Evolutionary conservation across 92 coral and sea anemone genomes (phyloP), one percentile per base, ranked within the genome.

Genomic region (Plumapathes pennacea): DNA sequence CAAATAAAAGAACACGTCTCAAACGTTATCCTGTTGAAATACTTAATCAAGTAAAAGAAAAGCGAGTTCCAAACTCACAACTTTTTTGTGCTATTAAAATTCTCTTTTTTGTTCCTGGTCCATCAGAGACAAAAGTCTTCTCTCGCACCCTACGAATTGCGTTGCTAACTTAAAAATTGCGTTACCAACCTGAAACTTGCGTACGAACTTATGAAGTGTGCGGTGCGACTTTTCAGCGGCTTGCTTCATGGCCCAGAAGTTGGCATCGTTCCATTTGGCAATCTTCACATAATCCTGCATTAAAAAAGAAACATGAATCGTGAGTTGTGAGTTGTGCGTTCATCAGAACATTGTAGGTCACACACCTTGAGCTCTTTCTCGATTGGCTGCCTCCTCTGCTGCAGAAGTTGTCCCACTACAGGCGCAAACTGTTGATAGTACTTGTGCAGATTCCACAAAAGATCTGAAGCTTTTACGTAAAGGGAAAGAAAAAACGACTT

Each of bases 201-300:
- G 78, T 44, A 92, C 85, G 58, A 92, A 78, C 63, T 89, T 92
- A 64, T 88, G 87, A 28, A 92, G 71, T 9, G 94, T 77, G 38
- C 89, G 88, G 58, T 92, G 98, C 0, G 98, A 92, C 38, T 92
- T 92, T 39, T 78, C 86, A 7, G 94, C 85, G 4, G 98, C 92
- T 69, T 88, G 96, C 46, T 92, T 92, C 96, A 92, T 92, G 10
- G 96, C 98, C 98, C 98, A 92, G 70, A 84, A 92, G 61, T 76
- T 84, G 32, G 96, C 51, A 52, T 92, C 98, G 54, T 84, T 92
- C 98, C 98, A 92, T 57, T 89, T 92, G 31, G 92, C 98, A 53
- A 92, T 92, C 50, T 92, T 92, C 2, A 92, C 89, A 58, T 71
- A 92, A 18, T 72, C 98, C 98, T 92, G 43, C n/a, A 49, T 50